Conservation (phyloP, 2,888 invertebrate species). For the Tachystola acroxantha region DNA sequence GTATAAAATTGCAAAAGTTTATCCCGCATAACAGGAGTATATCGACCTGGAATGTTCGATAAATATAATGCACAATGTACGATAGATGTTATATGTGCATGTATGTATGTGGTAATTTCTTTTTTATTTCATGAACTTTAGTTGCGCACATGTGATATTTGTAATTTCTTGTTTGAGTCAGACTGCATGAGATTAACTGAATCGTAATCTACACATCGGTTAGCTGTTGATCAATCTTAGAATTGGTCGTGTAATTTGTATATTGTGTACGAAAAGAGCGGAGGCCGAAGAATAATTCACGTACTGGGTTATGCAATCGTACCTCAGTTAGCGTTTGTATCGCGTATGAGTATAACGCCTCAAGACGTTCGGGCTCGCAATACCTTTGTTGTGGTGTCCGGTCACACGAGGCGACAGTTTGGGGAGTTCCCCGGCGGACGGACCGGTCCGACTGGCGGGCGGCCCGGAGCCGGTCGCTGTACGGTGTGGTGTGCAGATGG, state of each 20-base stretch:
- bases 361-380: conserved; percentile 42
- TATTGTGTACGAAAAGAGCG: not conserved
- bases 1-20: no score
- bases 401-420: conserved; percentile 39
- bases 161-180: conserved; percentile 67
- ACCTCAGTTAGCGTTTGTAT: not conserved
- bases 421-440: conserved; percentile 6
- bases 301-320: not conserved
- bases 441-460: not conserved
- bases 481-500: conserved; percentile 58
- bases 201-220: not conserved
- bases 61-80: not conserved
- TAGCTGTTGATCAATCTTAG: not conserved
- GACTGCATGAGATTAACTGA: conserved; percentile 42
- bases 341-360: conserved; percentile 32
- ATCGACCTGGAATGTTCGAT: no score
- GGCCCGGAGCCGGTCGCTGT: conserved; percentile 18
- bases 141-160: conserved; percentile 39
- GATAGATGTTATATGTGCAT: conserved; percentile 21
- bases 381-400: conserved; percentile 40
- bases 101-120: conserved; percentile 12
- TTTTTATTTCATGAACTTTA: conserved; percentile 19
- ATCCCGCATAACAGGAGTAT: no score
- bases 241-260: not conserved
- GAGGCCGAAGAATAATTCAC: not conserved